Conservation (phyloP, 2,797 vertebrate genomes). For the Lophotriccus pileatus region DNA sequence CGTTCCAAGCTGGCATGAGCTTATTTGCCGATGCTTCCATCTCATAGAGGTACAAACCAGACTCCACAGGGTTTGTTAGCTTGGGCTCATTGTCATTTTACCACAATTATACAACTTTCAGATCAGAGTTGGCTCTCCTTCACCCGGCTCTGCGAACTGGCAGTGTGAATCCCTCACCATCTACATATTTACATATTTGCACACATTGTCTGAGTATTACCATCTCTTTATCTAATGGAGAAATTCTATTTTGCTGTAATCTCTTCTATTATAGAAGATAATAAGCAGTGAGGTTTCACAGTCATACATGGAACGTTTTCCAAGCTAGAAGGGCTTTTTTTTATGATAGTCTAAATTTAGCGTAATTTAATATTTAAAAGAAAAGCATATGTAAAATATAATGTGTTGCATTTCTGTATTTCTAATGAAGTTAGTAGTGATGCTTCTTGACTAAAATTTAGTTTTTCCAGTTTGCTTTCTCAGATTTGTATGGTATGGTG, state of each 20-base stretch:
- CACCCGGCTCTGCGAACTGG: background rate
- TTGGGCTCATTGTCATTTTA: conserved; percentile 43
- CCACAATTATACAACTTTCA: conserved; percentile 31
- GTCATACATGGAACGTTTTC: background rate
- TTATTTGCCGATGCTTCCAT: background rate
- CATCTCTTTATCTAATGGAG: conserved; percentile 14
- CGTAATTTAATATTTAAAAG: background rate
- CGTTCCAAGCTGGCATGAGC: background rate
- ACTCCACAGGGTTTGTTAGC: conserved; percentile 31
- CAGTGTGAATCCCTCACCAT: background rate
- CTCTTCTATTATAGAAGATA: conserved; percentile 27
- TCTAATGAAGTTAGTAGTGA: background rate
- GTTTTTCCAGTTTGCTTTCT: background rate
- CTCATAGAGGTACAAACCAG: background rate
- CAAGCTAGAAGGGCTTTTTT: background rate
- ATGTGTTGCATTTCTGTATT: background rate
- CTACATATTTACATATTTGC: conserved; percentile 43
- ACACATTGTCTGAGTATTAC: conserved; percentile 18
- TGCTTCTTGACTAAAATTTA: background rate
- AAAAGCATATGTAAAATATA: conserved; percentile 24
- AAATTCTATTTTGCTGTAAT: conserved; percentile 44
- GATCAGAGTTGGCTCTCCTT: conserved; percentile 11
- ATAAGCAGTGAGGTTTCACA: conserved; percentile 6
- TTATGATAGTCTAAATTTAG: conserved; percentile 22
- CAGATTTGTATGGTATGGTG: background rate